Evolutionary conservation across 1,140 invertebrate genomes (phyloP).

Genomic region (Ganaspis sp.): DNA sequence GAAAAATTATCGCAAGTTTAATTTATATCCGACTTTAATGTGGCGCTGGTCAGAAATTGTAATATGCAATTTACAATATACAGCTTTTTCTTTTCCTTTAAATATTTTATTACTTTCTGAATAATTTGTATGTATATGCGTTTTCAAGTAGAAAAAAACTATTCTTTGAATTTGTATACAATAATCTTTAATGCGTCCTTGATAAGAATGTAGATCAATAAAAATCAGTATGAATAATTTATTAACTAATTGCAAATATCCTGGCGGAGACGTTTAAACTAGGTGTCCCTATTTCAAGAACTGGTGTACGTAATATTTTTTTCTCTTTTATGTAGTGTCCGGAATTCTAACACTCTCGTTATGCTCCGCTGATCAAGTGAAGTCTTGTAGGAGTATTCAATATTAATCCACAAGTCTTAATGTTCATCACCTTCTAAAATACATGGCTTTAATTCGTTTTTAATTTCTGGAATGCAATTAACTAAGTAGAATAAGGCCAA

Average conservation of each 20-base stretch:
- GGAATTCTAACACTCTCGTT: not conserved
- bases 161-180: not conserved
- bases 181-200: not conserved
- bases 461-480: not conserved
- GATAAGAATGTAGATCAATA: not conserved
- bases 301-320: not conserved
- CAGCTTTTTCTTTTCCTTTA: too few species aligned
- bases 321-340: not conserved
- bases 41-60: too few species aligned
- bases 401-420: not conserved
- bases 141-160: too few species aligned
- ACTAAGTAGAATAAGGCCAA: not conserved
- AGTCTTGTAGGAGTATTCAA: not conserved
- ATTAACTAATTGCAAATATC: constrained; percentile 1
- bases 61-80: too few species aligned
- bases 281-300: not conserved
- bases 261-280: not conserved
- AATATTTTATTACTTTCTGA: too few species aligned
- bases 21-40: too few species aligned
- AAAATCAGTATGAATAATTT: not conserved
- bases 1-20: too few species aligned
- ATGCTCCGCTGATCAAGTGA: constrained; percentile 1
- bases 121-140: too few species aligned
- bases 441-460: not conserved
- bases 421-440: not conserved